Conservation (phyloP, 2,888 invertebrate species). For the Macrophya alboannulata region DNA sequence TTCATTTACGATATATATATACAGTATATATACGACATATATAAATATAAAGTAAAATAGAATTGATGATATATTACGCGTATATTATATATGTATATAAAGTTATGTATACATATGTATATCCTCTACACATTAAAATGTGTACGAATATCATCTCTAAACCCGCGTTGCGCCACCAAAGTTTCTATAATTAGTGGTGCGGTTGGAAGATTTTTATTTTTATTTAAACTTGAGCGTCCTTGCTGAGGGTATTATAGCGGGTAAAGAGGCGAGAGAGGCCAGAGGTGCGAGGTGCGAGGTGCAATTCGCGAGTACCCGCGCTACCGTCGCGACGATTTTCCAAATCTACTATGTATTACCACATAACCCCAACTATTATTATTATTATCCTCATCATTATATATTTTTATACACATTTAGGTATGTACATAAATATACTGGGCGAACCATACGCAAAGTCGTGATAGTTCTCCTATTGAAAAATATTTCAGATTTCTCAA, state of each 20-base stretch:
- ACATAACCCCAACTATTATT: background rate
- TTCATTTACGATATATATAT: too few species aligned
- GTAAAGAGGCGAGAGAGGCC: background rate
- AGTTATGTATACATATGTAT: too few species aligned
- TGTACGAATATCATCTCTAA: background rate
- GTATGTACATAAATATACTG: too few species aligned
- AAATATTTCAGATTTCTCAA: too few species aligned
- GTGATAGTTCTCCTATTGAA: too few species aligned
- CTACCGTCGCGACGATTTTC: background rate
- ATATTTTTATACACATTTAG: background rate
- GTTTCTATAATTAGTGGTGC: slow-evolving; percentile 78
- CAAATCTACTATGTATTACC: background rate
- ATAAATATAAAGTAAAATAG: background rate
- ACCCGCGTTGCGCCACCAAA: slow-evolving; percentile 62
- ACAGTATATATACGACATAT: too few species aligned
- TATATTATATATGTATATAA: background rate
- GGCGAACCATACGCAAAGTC: too few species aligned
- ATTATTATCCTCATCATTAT: background rate
- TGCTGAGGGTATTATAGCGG: slow-evolving; percentile 62
- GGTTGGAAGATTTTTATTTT: slow-evolving; percentile 76
- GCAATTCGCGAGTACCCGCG: slow-evolving; percentile 21
- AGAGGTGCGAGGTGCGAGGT: slow-evolving; percentile 2
- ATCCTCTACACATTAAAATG: background rate
- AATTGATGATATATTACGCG: background rate
- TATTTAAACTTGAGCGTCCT: slow-evolving; percentile 79